A percentile compares a stretch with the other conserved stretches of the same genome.
Evolutionary conservation across 2,797 vertebrate genomes (phyloP).

Genomic region (Girardinus metallicus): DNA sequence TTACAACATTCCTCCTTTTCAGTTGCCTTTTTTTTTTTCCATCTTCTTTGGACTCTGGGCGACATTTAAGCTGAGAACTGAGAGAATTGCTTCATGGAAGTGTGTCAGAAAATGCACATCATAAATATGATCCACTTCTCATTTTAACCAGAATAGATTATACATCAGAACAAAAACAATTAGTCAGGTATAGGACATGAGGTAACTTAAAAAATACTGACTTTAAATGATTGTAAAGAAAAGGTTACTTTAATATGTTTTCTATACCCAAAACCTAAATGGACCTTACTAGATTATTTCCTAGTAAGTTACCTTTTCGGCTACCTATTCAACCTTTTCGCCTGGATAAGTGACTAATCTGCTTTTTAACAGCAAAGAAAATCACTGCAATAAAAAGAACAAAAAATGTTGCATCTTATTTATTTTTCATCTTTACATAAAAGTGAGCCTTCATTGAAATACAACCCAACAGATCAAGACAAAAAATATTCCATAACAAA

Average conservation of each 20-base stretch:
- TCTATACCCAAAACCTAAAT: neutral
- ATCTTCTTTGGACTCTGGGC: constrained; percentile 16
- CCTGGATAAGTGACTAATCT: neutral
- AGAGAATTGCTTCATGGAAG: neutral
- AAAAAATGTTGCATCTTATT: neutral
- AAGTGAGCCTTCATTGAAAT: neutral
- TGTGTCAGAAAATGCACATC: neutral
- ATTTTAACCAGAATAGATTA: constrained; percentile 9
- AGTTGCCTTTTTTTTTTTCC: constrained; percentile 9
- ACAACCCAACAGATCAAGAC: neutral
- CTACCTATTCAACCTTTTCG: too few relatives aligned
- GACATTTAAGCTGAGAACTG: constrained; percentile 1
- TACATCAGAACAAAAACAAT: neutral
- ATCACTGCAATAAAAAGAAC: neutral
- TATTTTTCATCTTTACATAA: neutral
- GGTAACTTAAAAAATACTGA: neutral
- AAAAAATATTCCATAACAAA: neutral
- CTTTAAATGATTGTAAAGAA: neutral
- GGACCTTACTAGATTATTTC: neutral
- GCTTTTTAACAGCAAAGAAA: neutral
- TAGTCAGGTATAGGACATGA: neutral
- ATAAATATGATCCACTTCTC: constrained; percentile 2
- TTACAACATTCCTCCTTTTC: constrained; percentile 12
- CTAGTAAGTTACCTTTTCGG: neutral
- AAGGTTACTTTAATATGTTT: neutral